Percentiles rank a stretch among this genome's conserved stretches.
phyloP scores from a whole-genome alignment of 2,113 vertebrate species.

The Ranitomeya imitator region DNA sequence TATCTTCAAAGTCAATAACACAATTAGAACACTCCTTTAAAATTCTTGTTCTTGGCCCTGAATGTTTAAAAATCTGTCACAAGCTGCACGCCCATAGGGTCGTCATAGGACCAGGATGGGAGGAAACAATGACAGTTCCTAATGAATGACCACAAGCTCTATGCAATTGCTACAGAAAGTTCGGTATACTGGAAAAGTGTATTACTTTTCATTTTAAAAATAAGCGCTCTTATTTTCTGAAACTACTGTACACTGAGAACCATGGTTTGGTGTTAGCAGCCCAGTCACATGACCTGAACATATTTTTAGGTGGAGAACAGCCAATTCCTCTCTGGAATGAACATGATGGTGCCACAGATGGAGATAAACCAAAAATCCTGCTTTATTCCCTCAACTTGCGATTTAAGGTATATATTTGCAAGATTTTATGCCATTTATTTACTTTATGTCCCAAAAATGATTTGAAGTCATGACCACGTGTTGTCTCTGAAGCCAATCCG shows the following conservation, averaged over 20 bases:
- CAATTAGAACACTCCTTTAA: too few species aligned
- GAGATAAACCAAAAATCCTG: constrained; percentile 96
- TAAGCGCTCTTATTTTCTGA: neutral
- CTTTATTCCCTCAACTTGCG: constrained; percentile 93
- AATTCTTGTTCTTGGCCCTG: too few species aligned
- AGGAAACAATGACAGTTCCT: too few species aligned
- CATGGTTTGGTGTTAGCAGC: neutral
- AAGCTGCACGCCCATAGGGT: too few species aligned
- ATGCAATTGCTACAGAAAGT: too few species aligned
- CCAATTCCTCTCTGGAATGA: constrained; percentile 99
- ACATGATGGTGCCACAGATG: constrained; percentile 89
- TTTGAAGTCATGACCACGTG: neutral
- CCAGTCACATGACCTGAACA: neutral
- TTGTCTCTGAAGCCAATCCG: neutral
- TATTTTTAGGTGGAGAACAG: constrained; percentile 87
- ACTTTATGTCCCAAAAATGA: neutral
- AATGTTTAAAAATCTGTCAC: too few species aligned
- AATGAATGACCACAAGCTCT: too few species aligned
- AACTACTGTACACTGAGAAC: neutral
- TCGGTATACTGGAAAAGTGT: too few species aligned
- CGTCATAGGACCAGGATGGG: too few species aligned
- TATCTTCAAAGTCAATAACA: too few species aligned
- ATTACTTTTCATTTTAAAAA: neutral
- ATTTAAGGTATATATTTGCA: constrained; percentile 83
- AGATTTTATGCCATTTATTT: neutral